Conservation (phyloP, 2,113 vertebrate genomes). For the Chaenogobius annularis region DNA sequence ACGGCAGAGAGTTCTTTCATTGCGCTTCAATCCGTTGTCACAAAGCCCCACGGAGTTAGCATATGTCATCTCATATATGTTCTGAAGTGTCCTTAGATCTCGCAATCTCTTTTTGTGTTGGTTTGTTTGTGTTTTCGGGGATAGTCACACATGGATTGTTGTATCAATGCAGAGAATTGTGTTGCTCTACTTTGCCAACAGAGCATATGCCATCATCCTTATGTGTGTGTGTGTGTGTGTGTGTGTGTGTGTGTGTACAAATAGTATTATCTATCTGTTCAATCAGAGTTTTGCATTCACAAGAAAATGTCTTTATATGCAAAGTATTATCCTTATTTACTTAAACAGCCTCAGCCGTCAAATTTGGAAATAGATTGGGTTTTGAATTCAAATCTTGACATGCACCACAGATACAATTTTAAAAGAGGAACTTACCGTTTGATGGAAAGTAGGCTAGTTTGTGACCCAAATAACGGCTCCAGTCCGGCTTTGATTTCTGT, state of each 20-base stretch:
- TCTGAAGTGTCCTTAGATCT: background rate
- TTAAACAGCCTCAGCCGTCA: background rate
- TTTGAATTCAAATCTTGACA: background rate
- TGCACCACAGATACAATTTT: background rate
- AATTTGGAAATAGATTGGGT: background rate
- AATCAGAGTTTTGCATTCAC: background rate
- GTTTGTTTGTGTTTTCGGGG: too few species aligned
- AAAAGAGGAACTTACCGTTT: background rate
- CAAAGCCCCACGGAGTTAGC: background rate
- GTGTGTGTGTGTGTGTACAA: too few species aligned
- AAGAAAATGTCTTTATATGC: too few species aligned
- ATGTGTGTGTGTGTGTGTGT: too few species aligned
- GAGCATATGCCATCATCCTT: background rate
- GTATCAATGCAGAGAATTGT: background rate
- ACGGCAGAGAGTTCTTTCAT: too few species aligned
- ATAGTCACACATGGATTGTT: background rate
- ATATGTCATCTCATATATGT: background rate
- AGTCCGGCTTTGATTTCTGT: background rate
- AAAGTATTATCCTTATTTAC: too few species aligned
- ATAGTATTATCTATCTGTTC: too few species aligned
- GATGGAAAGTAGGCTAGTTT: background rate
- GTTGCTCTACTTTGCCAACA: background rate
- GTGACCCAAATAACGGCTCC: background rate
- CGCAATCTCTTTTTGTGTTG: background rate
- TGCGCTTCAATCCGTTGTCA: background rate